Conservation (phyloP, 2,888 invertebrate species). For the Eugnorisma glareosa region DNA sequence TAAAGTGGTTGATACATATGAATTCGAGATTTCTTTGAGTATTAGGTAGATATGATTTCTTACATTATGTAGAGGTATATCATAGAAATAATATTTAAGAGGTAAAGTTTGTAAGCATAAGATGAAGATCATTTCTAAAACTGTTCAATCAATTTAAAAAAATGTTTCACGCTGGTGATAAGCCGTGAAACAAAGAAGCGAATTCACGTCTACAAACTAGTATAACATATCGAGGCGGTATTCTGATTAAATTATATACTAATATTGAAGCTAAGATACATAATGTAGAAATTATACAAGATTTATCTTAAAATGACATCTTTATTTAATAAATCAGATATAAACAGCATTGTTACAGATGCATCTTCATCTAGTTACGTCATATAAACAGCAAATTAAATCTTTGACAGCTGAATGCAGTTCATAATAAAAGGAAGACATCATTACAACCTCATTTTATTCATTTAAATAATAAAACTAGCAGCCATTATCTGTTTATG, state of each 20-base stretch:
- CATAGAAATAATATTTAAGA: no score
- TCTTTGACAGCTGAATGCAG: neutral
- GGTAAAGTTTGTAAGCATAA: no score
- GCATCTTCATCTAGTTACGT: constrained; percentile 5
- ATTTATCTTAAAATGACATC: constrained; percentile 30
- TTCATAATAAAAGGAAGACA: constrained; percentile 35
- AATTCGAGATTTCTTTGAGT: neutral
- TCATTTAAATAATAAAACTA: constrained; percentile 61
- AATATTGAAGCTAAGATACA: neutral
- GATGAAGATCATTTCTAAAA: no score
- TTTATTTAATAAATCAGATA: constrained; percentile 6
- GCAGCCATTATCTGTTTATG: constrained; percentile 60
- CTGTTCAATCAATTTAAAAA: no score
- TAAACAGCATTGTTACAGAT: neutral
- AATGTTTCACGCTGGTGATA: no score
- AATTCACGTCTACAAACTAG: neutral
- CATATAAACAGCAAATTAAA: neutral
- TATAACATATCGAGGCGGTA: neutral
- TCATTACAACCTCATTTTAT: constrained; percentile 46
- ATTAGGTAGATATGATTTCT: neutral
- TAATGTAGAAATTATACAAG: constrained; percentile 27
- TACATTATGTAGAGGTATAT: no score
- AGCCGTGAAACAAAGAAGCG: neutral
- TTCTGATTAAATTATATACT: neutral
- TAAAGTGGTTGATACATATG: neutral